Base-by-base conservation (phyloP, 2,113 vertebrate genomes). In the Serilophus lunatus region DNA sequence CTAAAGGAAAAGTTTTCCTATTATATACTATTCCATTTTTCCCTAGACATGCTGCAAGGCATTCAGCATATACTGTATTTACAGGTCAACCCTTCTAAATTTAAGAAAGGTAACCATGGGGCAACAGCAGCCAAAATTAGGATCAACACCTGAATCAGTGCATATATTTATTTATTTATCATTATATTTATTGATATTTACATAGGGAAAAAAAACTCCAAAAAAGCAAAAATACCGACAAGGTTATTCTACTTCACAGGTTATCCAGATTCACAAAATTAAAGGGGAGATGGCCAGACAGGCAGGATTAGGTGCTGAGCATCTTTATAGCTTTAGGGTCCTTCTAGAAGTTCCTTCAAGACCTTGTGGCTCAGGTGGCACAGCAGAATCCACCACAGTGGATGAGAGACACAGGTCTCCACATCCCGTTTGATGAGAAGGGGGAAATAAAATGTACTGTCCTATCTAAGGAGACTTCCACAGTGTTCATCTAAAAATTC, bases 381-480 rank as follows among this genome's bases (percentile, higher is more conserved):
- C 23, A 69, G 18, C 7, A 84, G 28, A 70, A 75, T 50, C 22
- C 25, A 25, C 5, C 26, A 10, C 1, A 53, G 25, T 44, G 9
- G 14, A 9, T 54, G 18, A 61, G 8, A 8, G 28, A 5, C 13
- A 25, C 3, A 59, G 22, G 6, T 1, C 14, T 1, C 7, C 83
- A 13, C 44, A 23, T 19, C 10, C 18, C 13, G 19, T 50, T 3
- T 42, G 3, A 2, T 16, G 9, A 47, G 4, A 74, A 61, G 3
- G 7, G 40, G 36, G 2, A 0, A 9, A 56, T 68, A 31, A 44
- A 53, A 14, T 3, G 33, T 2, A 23, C 7, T 22, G 0, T 49
- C 28, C 22, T 6, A 79, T 26, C 8, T 56, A 35, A 25, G 6
- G 2, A 80, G 12, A 2, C 3, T 19, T 10, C 1, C 10, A 5